Base-by-base conservation (phyloP, 1,140 invertebrate species). In the Meloidogyne floridensis region DNA sequence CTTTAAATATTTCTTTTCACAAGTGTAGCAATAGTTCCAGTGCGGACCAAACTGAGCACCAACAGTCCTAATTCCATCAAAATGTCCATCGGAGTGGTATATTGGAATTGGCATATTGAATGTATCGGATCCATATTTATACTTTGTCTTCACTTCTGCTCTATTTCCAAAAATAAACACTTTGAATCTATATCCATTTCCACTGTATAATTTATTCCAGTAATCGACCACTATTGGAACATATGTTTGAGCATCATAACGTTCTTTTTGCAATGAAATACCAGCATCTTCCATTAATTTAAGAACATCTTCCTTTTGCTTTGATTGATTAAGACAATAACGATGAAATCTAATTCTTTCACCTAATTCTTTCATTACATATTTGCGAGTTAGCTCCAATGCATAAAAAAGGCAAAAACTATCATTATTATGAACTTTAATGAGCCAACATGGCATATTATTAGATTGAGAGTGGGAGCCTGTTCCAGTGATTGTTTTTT, bases 401-500 rank as follows among this genome's bases (percentile, higher is more conserved):
- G 74, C 74, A 13, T 75, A 75, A 32, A 75, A 75, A 4, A 75
- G 43, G 3, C 74, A 75, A 75, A 51, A 75, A 51, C 51, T 75
- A 32, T 51, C 10, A 32, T 20, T 47, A 42, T 75, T 75, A 0
- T 20, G 9, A 11, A 75, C 13, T 3, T 59, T n/a, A 18, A 75
- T 18, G n/a, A 75, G 9, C 53, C 53, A 54, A 54, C 53, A 10
- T 9, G 53, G 53, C 0, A 54, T 10, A 54, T 8, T 47, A 11
- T 43, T 11, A 9, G 9, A 9, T 51, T 75, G 53, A n/a, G 7
- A 20, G 2, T 32, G 13, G 0, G n/a, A 13, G 53, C 53, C 53
- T 54, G 0, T 54, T 10, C 53, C 53, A 54, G 53, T 11, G 2
- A 54, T 54, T 54, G 53, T 11, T 10, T 54, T 54, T 10, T 54